Evolutionary conservation across 2,797 vertebrate genomes (phyloP).

Genomic region (Furcifer pardalis): DNA sequence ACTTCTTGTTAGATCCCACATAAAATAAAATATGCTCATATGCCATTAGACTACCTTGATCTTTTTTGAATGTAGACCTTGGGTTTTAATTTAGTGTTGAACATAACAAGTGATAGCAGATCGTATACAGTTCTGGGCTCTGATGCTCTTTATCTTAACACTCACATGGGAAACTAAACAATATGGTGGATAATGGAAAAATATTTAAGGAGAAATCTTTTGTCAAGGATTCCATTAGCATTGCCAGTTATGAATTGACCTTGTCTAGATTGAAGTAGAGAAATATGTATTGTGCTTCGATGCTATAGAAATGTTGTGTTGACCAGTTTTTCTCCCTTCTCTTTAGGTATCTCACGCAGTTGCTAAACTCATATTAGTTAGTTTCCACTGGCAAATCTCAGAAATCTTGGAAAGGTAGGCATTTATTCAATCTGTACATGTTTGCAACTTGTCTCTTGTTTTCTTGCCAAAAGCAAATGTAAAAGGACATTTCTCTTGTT

Average conservation of each 20-base stretch:
- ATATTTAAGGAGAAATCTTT: not conserved
- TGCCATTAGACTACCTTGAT: not conserved
- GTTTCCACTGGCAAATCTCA: conserved; percentile 98
- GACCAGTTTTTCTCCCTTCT: conserved; percentile 39
- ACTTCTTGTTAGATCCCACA: not conserved
- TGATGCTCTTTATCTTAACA: not conserved
- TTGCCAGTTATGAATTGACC: not conserved
- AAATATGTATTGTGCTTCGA: not conserved
- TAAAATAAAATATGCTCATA: not conserved
- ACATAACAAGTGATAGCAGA: not conserved
- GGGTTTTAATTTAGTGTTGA: not conserved
- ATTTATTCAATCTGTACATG: not conserved
- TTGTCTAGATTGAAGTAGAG: not conserved
- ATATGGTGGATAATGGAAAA: not conserved
- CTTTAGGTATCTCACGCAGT: conserved; percentile 92
- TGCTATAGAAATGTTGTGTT: conserved; percentile 18
- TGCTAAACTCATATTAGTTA: conserved; percentile 98
- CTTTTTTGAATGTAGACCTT: not conserved
- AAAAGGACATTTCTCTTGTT: not conserved
- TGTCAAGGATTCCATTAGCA: not conserved
- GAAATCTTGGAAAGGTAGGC: conserved; percentile 96
- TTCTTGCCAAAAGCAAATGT: not conserved
- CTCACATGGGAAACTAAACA: not conserved
- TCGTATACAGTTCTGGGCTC: no score
- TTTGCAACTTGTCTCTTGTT: conserved; percentile 13